Base-by-base conservation (phyloP, 2,797 vertebrate species). In the Onychomys torridus region DNA sequence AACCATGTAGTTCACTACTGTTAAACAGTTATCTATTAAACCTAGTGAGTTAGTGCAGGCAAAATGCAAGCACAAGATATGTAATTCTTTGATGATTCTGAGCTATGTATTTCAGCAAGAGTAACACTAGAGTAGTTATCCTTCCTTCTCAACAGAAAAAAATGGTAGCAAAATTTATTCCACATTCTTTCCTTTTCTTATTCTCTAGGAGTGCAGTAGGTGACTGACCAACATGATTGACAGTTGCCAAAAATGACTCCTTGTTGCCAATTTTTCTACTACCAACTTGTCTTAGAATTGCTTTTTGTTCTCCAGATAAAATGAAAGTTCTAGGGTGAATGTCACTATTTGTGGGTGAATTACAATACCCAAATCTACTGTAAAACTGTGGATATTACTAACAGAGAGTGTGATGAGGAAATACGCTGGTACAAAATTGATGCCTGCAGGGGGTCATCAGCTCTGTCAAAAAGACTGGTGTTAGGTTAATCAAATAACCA, bases 151-250 rank as follows among this genome's bases (percentile, higher is more conserved):
- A 81, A 49, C 37, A 86, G 59, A 59, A 59, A 43, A 93, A 87
- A 97, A 13, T 2, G 76, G 67, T 76, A 96, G 86, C n/a, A 92
- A 92, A 94, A 23, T 78, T 67, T 73, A 77, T 69, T 95, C 16
- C 34, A 46, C 59, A 32, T 88, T 92, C 65, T 49, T 29, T 29
- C 37, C 25, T 78, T 93, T 94, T n/a, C 17, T 23, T 76, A 9
- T 13, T 49, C 16, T 89, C 23, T 69, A 11, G 25, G 52, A 92
- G 10, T 71, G 19, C 87, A 73, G 5, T 49, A 79, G 27, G 27
- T 73, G 23, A 40, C 27, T 43, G 65, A 37, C 27, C n/a, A 67
- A 6, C 65, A 32, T 93, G 40, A 52, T 0, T 71, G 29, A 86
- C 9, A 46, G 63, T 77, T 94, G 40, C 5, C 52, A 81, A 92